Conservation (phyloP, 2,113 vertebrate species). For the Oxygymnocypris stewartii region DNA sequence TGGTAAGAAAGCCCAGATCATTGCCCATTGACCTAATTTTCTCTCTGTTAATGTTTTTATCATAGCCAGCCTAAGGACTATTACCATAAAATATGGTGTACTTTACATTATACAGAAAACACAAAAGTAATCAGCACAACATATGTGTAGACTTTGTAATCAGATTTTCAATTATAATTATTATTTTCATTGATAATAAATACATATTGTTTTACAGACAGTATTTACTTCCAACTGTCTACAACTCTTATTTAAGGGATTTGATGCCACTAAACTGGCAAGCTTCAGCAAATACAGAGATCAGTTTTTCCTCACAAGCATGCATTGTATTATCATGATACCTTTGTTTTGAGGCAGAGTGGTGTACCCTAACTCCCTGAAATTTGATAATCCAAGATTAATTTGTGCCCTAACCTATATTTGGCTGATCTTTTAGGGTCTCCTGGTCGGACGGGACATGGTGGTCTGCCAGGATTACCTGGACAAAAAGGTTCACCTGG, state of each 20-base stretch:
- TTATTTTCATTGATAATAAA: not conserved
- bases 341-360: not conserved
- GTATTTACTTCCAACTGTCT: not conserved
- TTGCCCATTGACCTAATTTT: not conserved
- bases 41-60: not conserved
- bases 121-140: not conserved
- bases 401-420: not conserved
- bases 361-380: not conserved
- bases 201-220: not conserved
- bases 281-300: not conserved
- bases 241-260: not conserved
- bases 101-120: not conserved
- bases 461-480: slow-evolving; percentile 9
- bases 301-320: not conserved
- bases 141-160: not conserved
- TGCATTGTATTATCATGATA: not conserved
- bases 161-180: too few relatives aligned
- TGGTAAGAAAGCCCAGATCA: not conserved
- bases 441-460: not conserved
- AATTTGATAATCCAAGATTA: not conserved
- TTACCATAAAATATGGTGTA: not conserved
- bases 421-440: slow-evolving; percentile 33
- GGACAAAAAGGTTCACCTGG: slow-evolving; percentile 51
- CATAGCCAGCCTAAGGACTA: not conserved
- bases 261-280: not conserved